Base-by-base conservation (phyloP, 2,113 vertebrate genomes). In the Hystrix cristata region DNA sequence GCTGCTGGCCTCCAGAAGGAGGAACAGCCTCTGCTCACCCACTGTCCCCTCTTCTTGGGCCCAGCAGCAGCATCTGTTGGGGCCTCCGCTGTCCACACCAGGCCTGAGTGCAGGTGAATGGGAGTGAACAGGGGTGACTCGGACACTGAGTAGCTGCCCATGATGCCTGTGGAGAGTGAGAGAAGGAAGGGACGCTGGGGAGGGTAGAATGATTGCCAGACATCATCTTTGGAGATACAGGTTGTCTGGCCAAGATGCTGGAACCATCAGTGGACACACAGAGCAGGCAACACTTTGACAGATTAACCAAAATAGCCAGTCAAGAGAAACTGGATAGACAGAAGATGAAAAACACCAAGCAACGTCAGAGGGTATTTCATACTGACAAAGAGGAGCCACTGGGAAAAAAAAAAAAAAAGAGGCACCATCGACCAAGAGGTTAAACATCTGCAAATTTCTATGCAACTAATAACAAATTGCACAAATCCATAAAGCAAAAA, bases 51-150 rank as follows among this genome's bases (percentile, higher is more conserved):
- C 29, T 12, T 98, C 31, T 27, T 89, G 60, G 19, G 90, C 55
- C 5, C 18, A 0, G 51, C 27, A 4, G 27, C 1, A 0, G 1
- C 1, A 1, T 87, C 31, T 0, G 8, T 18, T 0, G 69, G 48
- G 16, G 29, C 11, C 31, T 91, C 80, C 0, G 8, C 94, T 0
- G 21, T 87, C 96, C 96, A 98, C 13, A 19, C 65, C 90, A 96
- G 84, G 15, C 25, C 34, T 0, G 95, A 94, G 64, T 95, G 91
- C 83, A 89, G 67, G 21, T 5, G 93, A 46, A 64, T 0, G 13
- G 97, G 97, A 23, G 43, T 60, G 95, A 88, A 92, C 12, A 43
- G 0, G 10, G 90, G 84, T 0, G 81, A 59, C 46, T 92, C 81
- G 0, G 97, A 94, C 92, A 98, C 96, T 0, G 86, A 88, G 53